Base-by-base conservation (phyloP, 2,888 invertebrate genomes). In the Archips xylosteana region DNA sequence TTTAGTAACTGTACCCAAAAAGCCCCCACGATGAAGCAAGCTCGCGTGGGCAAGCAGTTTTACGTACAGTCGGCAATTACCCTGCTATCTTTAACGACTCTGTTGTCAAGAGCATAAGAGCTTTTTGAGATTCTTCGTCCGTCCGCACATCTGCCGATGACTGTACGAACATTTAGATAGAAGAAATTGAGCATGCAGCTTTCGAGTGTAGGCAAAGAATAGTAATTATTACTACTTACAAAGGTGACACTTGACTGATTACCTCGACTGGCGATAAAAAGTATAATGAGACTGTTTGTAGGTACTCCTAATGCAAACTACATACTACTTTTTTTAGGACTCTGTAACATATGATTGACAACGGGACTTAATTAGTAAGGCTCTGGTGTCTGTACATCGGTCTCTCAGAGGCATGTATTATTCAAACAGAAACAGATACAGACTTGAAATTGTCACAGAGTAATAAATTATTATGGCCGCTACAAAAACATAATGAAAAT, bases 121-220 rank as follows among this genome's bases (percentile, higher is more conserved):
- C n/a, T 49, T 49, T 49, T 3, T n/a, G 3, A 49, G 49, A 49
- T 49, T 12, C 4, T n/a, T n/a, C n/a, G 49, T 49, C n/a, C 13
- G 12, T n/a, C 2, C 3, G n/a, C n/a, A 47, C 12, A 12, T 47
- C 4, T n/a, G 49, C 0, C 5, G n/a, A 13, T 23, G 9, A 42
- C 62, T 39, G 39, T 39, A n/a, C 45, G 23, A 32, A 10, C 60
- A 65, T 60, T 65, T 60, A 71, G 71, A 71, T 71, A 71, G 36
- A 71, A 49, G 60, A 60, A 49, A 42, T 64, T 70, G 57, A 70
- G 10, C 65, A 39, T 65, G 59, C 51, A 47, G 32, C 54, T 60
- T 61, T 42, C 39, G 10, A 10, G 36, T 39, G 34, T 39, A 39
- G 45, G 49, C 49, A 49, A 49, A 49, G 49, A 49, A n/a, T 49